Evolutionary conservation across 2,797 vertebrate genomes (phyloP).

Genomic region (Paguma larvata): DNA sequence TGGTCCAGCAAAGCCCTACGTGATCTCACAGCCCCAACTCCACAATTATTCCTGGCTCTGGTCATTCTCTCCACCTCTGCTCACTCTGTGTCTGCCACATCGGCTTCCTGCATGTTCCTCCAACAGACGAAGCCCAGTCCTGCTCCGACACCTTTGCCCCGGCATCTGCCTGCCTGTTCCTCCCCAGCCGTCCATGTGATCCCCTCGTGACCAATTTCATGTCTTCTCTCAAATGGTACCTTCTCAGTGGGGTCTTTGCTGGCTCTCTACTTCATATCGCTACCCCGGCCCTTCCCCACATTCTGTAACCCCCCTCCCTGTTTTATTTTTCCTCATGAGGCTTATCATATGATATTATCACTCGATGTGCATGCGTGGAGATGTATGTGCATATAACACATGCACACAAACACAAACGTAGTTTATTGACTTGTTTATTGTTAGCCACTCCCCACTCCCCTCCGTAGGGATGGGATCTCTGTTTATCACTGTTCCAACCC

Average conservation of each 20-base stretch:
- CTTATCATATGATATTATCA: neutral
- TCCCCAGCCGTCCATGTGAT: fast-evolving
- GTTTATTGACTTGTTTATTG: neutral
- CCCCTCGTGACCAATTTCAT: neutral
- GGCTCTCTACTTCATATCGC: neutral
- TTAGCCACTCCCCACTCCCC: neutral
- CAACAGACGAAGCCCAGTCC: neutral
- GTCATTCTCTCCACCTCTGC: neutral
- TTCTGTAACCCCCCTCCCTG: neutral
- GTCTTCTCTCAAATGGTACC: neutral
- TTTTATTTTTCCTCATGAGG: neutral
- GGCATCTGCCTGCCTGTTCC: neutral
- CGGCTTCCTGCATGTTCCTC: neutral
- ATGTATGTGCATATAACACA: neutral
- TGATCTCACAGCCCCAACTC: neutral
- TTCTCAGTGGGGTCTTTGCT: neutral
- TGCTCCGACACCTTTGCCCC: neutral
- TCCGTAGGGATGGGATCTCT: neutral
- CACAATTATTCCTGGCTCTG: neutral
- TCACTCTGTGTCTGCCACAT: neutral
- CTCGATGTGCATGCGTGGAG: neutral
- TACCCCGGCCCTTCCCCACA: neutral
- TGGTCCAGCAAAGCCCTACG: neutral
- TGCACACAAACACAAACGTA: neutral
- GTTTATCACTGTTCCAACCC: neutral